Evolutionary conservation across 2,888 invertebrate genomes (phyloP), one percentile per base, ranked within the genome.

Genomic region (Ischnura elegans): DNA sequence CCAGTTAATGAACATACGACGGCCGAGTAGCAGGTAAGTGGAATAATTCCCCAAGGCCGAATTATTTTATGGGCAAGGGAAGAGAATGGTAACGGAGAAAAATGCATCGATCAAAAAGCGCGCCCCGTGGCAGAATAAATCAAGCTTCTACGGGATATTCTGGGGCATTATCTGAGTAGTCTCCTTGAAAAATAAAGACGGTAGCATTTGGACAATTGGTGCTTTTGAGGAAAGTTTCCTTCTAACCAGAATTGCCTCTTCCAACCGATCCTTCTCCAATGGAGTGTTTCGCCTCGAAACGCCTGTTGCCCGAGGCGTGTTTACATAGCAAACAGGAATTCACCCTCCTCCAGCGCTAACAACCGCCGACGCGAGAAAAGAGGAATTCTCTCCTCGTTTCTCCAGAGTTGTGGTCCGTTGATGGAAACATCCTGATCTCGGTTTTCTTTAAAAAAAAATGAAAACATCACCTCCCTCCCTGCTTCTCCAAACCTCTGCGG

Each of bases 341-440:
- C 29, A 76, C 76, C 36, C 76, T 29, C n/a, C 66, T 29, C 66
- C n/a, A 13, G 51, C 51, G 76, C 76, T 25, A 61, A 61, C 61
- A 61, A 61, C 61, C 36, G 6, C 76, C 10, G n/a, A n/a, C n/a
- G 76, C 8, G 29, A 36, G 76, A 5, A 16, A 25, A 36, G 36
- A 76, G 76, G 6, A 25, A 36, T 36, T 36, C 36, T 76, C 76
- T 61, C 25, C 51, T 61, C 61, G 61, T 61, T 61, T 76, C 16
- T 36, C 29, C 8, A 36, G 76, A 76, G 36, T 36, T 36, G 76
- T 76, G 76, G 76, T 76, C 76, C 76, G 76, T n/a, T 76, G 76
- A 76, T 76, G 29, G 76, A 76, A 76, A 76, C 76, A 36, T 76
- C 76, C 76, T 76, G 76, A 76, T n/a, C n/a, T 8, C 10, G 76